Evolutionary conservation across 2,797 vertebrate genomes (phyloP), one percentile per base, ranked within the genome.

Genomic region (Morus bassanus): DNA sequence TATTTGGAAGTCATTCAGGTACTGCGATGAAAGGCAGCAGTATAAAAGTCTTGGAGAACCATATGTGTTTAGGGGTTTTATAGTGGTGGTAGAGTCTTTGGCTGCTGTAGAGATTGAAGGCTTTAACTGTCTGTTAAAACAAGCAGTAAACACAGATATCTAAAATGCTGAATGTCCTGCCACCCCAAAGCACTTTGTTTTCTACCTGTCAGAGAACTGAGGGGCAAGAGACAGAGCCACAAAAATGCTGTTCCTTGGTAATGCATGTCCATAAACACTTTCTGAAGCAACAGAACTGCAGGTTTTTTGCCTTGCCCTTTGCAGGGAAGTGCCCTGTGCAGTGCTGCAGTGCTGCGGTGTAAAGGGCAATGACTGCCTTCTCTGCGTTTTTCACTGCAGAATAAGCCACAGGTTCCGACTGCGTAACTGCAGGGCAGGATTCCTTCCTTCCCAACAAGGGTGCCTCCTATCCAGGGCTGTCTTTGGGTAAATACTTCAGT

Each of bases 1-100:
- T 83, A 50, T 64, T 95, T 88, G 88, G 81, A 91, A 88, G 64
- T 35, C 27, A 23, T 79, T 94, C 57, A 41, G 45, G 61, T 33
- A 17, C 48, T 85, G 64, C 0, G 2, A 46, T 95, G 77, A 85
- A 96, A 85, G 59, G 67, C 51, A 50, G 68, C 60, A 16, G 13
- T 64, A 23, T 75, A 21, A 57, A 61, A 80, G 24, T 65, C 41
- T 50, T 74, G 68, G 51, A 94, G 51, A 43, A 35, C 19, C 5
- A 0, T 12, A 5, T 41, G 43, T 54, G 41, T 80, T 90, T 10
- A 41, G 35, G 28, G 33, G 4, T 64, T 67, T 91, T 81, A n/a
- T n/a, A 39, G 69, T 21, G 68, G 21, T 72, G 35, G 35, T 31
- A 17, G 39, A 22, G 35, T 28, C 33, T 89, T 69, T 53, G 46